phyloP scores from a whole-genome alignment of 2,888 invertebrate genomes.

The Agrochola macilenta region DNA sequence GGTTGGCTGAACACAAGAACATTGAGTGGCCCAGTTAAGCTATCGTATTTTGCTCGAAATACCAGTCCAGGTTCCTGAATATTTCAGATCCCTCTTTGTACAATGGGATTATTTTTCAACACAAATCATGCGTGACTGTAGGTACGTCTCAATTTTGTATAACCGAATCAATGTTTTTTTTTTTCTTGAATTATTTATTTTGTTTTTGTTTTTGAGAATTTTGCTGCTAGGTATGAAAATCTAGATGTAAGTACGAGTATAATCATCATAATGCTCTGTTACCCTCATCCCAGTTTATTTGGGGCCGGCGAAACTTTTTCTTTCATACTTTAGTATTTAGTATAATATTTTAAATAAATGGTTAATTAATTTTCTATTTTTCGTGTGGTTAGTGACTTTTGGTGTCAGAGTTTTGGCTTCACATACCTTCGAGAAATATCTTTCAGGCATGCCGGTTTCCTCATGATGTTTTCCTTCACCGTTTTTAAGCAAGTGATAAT shows the following conservation, averaged over 20 bases:
- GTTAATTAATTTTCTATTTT: too few species aligned
- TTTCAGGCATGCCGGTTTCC: too few species aligned
- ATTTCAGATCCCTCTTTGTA: conserved; percentile 70
- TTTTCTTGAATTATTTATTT: conserved; percentile 6
- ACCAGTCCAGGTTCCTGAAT: conserved; percentile 69
- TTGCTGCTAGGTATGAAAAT: not conserved
- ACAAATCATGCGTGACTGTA: conserved; percentile 65
- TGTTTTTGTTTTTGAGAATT: not conserved
- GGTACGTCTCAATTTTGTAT: conserved; percentile 34
- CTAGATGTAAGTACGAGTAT: not conserved
- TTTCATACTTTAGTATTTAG: too few species aligned
- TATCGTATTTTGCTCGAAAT: conserved; percentile 69
- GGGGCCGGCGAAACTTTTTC: too few species aligned
- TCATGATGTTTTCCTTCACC: too few species aligned
- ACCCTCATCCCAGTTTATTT: not conserved
- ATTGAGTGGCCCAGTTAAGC: conserved; percentile 51
- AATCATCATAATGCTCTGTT: not conserved
- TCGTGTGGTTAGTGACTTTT: too few species aligned
- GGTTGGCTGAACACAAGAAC: conserved; percentile 33
- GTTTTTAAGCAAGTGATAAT: too few species aligned
- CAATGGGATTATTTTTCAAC: conserved; percentile 70
- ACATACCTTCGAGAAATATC: too few species aligned
- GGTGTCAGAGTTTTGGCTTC: too few species aligned
- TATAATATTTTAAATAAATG: too few species aligned
- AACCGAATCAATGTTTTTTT: conserved; percentile 37